Percentiles rank a stretch among this genome's conserved stretches.
phyloP scores from a whole-genome alignment of 2,113 vertebrate species.

The Neotragus moschatus region DNA sequence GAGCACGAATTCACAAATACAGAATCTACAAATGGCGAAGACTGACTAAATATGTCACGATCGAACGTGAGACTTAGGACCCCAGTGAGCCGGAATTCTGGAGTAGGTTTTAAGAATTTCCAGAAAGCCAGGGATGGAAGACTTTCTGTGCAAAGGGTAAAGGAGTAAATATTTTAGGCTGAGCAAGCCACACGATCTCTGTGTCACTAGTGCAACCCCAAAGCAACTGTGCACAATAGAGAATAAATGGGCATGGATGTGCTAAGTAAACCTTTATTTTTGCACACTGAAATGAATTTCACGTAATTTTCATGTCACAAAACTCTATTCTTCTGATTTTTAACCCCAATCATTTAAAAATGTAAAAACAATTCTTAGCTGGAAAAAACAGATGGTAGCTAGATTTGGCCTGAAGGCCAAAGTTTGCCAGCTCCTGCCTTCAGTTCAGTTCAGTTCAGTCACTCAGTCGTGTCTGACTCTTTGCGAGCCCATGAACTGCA shows the following conservation, averaged over 20 bases:
- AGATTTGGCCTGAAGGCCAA: neutral
- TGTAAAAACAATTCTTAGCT: neutral
- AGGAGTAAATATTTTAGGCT: neutral
- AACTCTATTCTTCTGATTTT: neutral
- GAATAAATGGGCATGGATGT: neutral
- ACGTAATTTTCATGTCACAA: neutral
- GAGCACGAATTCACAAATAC: neutral
- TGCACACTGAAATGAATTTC: neutral
- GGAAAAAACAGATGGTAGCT: neutral
- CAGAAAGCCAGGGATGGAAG: neutral
- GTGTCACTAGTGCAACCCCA: neutral
- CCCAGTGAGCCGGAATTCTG: too few relatives aligned
- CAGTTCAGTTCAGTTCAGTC: too few relatives aligned
- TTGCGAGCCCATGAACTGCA: too few relatives aligned
- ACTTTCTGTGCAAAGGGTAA: neutral
- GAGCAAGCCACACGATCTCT: too few relatives aligned
- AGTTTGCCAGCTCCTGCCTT: neutral
- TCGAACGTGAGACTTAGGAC: neutral
- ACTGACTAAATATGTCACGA: accelerated
- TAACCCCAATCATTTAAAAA: neutral
- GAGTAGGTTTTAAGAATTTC: neutral
- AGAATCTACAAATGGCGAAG: neutral
- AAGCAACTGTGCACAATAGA: neutral
- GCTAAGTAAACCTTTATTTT: neutral
- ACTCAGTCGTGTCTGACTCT: too few relatives aligned